Percentiles rank a stretch among this genome's conserved stretches.
Conservation (phyloP, 2,113 vertebrate species). For the Girardinichthys multiradiatus region DNA sequence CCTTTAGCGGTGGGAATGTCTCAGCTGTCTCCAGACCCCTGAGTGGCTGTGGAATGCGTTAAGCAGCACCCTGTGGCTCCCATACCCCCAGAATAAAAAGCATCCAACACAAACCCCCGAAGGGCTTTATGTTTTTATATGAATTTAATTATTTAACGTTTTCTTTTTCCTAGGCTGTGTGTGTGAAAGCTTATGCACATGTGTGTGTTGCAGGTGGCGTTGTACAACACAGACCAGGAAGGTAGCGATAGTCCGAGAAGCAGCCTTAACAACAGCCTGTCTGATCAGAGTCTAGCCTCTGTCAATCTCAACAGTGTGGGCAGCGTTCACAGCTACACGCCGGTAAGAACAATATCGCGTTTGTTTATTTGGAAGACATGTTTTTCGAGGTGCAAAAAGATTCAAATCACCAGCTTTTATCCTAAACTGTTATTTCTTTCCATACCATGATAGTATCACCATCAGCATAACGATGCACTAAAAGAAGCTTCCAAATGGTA, state of each 20-base stretch:
- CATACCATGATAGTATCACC: neutral
- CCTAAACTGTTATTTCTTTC: neutral
- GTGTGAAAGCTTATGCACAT: conserved; percentile 15
- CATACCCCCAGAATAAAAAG: conserved; percentile 8
- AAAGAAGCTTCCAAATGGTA: neutral
- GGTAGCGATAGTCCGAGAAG: conserved; percentile 92
- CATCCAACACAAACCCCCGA: conserved; percentile 27
- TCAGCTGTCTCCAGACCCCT: conserved; percentile 58
- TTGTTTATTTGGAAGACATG: neutral
- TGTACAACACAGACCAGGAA: conserved; percentile 92
- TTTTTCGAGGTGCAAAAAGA: neutral
- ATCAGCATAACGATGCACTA: neutral
- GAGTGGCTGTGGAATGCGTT: conserved; percentile 42
- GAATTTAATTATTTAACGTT: conserved; percentile 27
- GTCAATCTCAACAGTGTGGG: conserved; percentile 93
- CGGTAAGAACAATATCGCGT: conserved; percentile 78
- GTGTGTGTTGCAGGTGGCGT: conserved; percentile 83
- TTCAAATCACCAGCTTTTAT: neutral
- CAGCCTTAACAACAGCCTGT: conserved; percentile 97
- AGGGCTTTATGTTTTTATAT: conserved; percentile 37
- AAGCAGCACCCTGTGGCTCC: conserved; percentile 22
- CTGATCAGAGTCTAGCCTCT: conserved; percentile 92
- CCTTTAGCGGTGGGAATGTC: conserved; percentile 76
- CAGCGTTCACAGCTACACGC: conserved; percentile 90
- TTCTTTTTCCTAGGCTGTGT: neutral